Conservation (phyloP, 1,140 invertebrate genomes). For the Drosophila elegans region DNA sequence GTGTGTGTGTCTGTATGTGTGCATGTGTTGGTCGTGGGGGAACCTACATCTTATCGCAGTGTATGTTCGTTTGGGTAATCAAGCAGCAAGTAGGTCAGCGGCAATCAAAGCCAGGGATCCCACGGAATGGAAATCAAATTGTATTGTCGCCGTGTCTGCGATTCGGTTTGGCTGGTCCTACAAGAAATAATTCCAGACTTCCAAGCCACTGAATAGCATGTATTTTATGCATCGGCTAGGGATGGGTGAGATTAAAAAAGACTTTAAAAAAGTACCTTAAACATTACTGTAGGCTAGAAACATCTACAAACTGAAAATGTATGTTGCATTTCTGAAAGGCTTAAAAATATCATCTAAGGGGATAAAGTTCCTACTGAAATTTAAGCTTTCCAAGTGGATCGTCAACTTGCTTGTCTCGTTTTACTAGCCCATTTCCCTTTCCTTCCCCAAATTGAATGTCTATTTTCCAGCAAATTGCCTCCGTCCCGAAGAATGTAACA, state of each 20-base stretch:
- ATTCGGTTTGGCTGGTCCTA: neutral
- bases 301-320: too few relatives aligned
- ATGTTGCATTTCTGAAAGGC: too few relatives aligned
- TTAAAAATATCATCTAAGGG: too few relatives aligned
- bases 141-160: constrained; percentile 49
- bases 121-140: constrained; percentile 68
- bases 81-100: constrained; percentile 74
- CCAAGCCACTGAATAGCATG: constrained; percentile 38
- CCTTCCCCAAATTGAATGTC: neutral
- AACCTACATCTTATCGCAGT: neutral
- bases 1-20: neutral
- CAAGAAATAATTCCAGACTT: constrained; percentile 28
- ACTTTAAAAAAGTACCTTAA: neutral
- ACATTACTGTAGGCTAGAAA: too few relatives aligned
- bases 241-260: neutral
- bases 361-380: constrained; percentile 4
- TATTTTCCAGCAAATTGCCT: constrained; percentile 4
- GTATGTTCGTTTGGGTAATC: constrained; percentile 61
- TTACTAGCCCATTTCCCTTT: neutral
- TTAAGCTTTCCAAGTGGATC: constrained; percentile 9
- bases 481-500: constrained; percentile 1
- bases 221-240: constrained; percentile 21
- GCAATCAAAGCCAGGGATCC: constrained; percentile 71
- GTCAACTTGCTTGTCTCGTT: constrained; percentile 1
- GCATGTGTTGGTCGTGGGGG: neutral